Evolutionary conservation across 2,113 vertebrate species (phyloP).

Genomic region (Otis tarda): DNA sequence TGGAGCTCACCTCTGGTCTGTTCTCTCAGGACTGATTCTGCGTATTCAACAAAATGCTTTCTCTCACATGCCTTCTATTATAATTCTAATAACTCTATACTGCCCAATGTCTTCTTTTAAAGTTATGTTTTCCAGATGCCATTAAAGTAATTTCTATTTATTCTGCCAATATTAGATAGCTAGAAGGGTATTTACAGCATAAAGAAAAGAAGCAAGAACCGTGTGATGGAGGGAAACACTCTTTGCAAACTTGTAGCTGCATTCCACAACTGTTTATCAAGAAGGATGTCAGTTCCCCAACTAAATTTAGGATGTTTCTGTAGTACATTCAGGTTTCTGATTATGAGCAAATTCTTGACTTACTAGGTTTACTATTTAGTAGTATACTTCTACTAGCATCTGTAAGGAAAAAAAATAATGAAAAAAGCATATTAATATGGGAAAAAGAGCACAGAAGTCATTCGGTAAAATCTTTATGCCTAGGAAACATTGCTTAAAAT

Average conservation of each 20-base stretch:
- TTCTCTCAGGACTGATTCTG: not conserved
- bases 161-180: not conserved
- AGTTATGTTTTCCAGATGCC: not conserved
- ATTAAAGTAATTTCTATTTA: not conserved
- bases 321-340: not conserved
- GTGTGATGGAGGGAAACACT: fast-evolving
- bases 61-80: not conserved
- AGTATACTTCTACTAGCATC: not conserved
- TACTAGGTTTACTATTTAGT: not conserved
- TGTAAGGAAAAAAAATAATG: not conserved
- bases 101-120: not conserved
- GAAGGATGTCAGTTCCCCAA: not conserved
- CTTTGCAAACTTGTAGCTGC: not conserved
- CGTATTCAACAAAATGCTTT: not conserved
- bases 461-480: not conserved
- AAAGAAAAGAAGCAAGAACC: not conserved
- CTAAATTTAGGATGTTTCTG: not conserved
- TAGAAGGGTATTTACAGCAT: not conserved
- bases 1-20: fast-evolving
- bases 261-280: not conserved
- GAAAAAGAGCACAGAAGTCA: not conserved
- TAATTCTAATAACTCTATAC: not conserved
- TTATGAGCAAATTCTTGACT: not conserved
- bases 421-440: not conserved
- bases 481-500: not conserved